These are phyloP conservation scores for Herpailurus yagouaroundi DNA, from an alignment of 2,113 vertebrate genomes.

Conservation along the genomic window DNA sequence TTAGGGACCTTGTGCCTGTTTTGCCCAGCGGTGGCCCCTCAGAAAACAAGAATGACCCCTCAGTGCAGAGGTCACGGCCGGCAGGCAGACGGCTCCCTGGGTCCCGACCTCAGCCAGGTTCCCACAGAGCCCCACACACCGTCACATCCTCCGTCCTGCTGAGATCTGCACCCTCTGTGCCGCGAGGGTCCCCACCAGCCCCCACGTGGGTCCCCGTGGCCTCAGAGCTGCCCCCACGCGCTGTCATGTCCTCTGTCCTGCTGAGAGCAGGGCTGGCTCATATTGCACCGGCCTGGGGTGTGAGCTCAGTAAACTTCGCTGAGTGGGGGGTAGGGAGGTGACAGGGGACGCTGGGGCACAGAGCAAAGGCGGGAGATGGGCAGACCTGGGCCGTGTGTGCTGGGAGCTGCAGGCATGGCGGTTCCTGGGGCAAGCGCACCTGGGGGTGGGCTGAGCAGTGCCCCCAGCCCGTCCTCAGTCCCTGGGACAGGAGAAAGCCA, in stretches of 20 bases:
- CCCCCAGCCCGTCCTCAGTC: too few relatives aligned
- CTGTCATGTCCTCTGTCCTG: accelerated
- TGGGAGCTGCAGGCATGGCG: background rate
- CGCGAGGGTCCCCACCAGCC: accelerated
- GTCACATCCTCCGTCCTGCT: too few relatives aligned
- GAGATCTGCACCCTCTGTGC: background rate
- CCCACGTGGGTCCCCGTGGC: accelerated
- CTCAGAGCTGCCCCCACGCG: background rate
- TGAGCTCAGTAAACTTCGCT: background rate
- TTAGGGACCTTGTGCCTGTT: too few relatives aligned
- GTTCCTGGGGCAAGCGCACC: background rate
- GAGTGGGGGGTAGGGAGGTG: background rate
- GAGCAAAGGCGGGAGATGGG: background rate
- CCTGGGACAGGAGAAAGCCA: background rate
- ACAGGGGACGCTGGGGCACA: too few relatives aligned
- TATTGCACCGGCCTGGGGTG: accelerated
- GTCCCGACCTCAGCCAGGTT: too few relatives aligned
- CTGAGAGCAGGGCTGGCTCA: accelerated
- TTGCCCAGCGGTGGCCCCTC: too few relatives aligned
- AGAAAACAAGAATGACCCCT: accelerated
- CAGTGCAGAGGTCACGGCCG: too few relatives aligned
- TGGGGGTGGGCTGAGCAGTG: background rate
- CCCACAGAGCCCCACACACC: too few relatives aligned
- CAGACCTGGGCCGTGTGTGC: too few relatives aligned
- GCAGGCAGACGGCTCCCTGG: accelerated